Evolutionary conservation across 2,113 vertebrate genomes (phyloP), one percentile per base, ranked within the genome.

Genomic region (Hucho hucho): DNA sequence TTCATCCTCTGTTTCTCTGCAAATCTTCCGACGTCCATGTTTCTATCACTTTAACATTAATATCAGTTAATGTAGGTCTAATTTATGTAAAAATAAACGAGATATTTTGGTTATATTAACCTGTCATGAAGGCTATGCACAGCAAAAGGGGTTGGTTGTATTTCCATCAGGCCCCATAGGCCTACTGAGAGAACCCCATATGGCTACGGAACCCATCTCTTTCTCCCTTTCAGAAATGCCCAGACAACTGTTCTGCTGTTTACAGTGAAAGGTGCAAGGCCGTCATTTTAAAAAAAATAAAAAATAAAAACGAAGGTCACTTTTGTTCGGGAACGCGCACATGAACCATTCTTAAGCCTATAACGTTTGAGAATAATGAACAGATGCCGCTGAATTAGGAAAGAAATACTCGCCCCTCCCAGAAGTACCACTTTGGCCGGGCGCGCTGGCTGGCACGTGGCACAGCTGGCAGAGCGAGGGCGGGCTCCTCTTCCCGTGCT

Each of bases 321-420:
- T 74, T 75, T 74, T 70, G 64, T 69, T 64, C 26, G 22, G 71
- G 73, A 58, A 67, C 75, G 70, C 70, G 82, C 66, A 78, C 69
- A 86, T 80, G 84, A 79, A 83, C 74, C 73, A 81, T 88, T 83
- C 81, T 91, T 90, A 16, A 53, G 49, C 49, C 16, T 53, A 53
- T 91, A 92, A 87, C 89, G 63, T 76, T 74, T 86, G 78, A 89
- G 85, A 90, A 87, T 93, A 92, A 94, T 91, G 92, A 94, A 93
- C 93, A 94, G 93, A 94, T 94, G 93, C 92, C 92, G 88, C 87
- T 89, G 92, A 94, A 94, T 94, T 94, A 94, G 92, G 87, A 91
- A 93, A 93, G 93, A 92, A 93, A 93, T 87, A 93, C 92, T 83
- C 87, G 91, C 88, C 90, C 92, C 92, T 93, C 93, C 93, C 93